phyloP scores from a whole-genome alignment of 2,113 vertebrate genomes.

The Syngnathus floridae region DNA sequence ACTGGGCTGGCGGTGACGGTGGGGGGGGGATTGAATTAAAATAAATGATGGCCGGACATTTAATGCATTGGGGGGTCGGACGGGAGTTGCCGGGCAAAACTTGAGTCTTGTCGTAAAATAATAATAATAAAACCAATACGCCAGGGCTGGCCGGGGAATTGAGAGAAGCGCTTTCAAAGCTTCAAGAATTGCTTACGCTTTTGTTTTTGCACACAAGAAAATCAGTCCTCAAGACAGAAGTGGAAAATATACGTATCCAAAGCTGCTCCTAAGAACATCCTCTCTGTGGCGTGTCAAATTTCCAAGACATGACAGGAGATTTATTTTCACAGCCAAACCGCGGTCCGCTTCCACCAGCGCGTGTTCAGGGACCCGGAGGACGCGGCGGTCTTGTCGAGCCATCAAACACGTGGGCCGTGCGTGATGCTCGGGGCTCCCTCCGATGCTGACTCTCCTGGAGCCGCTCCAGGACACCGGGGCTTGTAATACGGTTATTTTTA shows the following conservation, averaged over 20 bases:
- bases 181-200: no score
- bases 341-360: constrained; percentile 40
- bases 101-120: constrained; percentile 38
- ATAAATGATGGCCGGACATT: constrained; percentile 75
- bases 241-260: no score
- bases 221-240: no score
- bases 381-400: constrained; percentile 42
- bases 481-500: constrained; percentile 69
- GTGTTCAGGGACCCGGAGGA: constrained; percentile 46
- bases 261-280: no score
- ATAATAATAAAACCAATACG: not conserved
- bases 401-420: constrained; percentile 52
- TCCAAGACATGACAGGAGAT: not conserved
- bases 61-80: constrained; percentile 62
- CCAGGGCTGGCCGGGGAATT: not conserved
- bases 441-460: constrained; percentile 61
- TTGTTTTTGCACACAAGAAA: no score
- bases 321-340: not conserved
- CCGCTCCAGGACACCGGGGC: constrained; percentile 45
- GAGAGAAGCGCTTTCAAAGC: not conserved
- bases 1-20: constrained; percentile 62
- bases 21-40: constrained; percentile 69
- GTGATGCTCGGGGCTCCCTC: constrained; percentile 31
- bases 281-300: constrained; percentile 18
- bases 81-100: constrained; percentile 58